A percentile compares a stretch with the other conserved stretches of the same genome.
phyloP scores from a whole-genome alignment of 2,113 vertebrate genomes.

The Calcarius ornatus region DNA sequence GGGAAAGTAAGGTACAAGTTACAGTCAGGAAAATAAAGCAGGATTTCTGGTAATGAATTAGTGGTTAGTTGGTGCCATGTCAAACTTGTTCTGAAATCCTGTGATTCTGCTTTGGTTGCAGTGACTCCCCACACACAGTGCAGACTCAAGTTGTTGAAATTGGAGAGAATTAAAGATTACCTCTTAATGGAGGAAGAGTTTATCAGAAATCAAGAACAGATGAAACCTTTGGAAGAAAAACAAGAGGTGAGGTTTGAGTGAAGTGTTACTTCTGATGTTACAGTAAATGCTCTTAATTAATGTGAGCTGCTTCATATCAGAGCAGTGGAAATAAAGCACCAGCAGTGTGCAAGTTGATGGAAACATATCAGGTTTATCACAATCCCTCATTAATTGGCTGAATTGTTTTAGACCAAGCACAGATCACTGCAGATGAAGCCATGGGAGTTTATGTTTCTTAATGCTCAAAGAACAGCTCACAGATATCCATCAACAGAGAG shows the following conservation, averaged over 20 bases:
- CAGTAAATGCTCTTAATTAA: neutral
- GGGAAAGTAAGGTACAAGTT: neutral
- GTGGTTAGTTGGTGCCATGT: neutral
- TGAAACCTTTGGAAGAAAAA: slow-evolving; percentile 98
- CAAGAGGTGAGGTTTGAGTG: slow-evolving; percentile 83
- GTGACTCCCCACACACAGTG: slow-evolving; percentile 98
- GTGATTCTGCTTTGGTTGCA: slow-evolving; percentile 46
- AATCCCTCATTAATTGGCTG: neutral
- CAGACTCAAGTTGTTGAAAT: slow-evolving; percentile 90
- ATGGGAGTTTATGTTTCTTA: neutral
- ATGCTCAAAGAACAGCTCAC: neutral
- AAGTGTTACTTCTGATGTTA: neutral
- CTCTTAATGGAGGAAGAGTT: slow-evolving; percentile 98
- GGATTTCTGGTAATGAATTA: neutral
- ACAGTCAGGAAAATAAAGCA: neutral
- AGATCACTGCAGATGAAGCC: neutral
- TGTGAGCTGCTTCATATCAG: neutral
- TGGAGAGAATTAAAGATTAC: slow-evolving; percentile 97
- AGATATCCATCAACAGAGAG: neutral
- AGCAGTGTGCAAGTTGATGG: neutral
- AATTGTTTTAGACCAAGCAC: neutral
- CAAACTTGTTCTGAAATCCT: neutral
- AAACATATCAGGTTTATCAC: neutral
- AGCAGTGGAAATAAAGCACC: neutral
- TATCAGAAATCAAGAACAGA: slow-evolving; percentile 98